A percentile compares a stretch with the other conserved stretches of the same genome.
Evolutionary conservation across 2,113 vertebrate species (phyloP).

Genomic region (Neofelis nebulosa): DNA sequence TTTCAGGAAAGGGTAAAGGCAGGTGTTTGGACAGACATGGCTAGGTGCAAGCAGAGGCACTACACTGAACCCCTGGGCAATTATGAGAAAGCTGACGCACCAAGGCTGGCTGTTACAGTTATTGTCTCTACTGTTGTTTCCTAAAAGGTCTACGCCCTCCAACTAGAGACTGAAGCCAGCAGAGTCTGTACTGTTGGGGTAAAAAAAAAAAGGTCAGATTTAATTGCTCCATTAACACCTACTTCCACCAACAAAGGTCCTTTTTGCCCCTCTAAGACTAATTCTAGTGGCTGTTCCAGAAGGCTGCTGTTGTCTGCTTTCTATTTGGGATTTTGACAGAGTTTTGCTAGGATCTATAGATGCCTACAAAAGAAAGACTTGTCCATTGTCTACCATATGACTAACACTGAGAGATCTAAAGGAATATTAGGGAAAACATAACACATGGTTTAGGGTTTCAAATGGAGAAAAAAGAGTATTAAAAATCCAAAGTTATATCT

Average conservation of each 20-base stretch:
- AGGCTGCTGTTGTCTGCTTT: not conserved
- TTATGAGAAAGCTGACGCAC: not conserved
- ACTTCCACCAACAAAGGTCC: not conserved
- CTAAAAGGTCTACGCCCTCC: not conserved
- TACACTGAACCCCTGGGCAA: not conserved
- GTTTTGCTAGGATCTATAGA: not conserved
- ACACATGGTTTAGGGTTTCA: not conserved
- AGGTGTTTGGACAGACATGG: not conserved
- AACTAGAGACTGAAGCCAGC: not conserved
- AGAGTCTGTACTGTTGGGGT: not conserved
- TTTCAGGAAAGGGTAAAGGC: not conserved
- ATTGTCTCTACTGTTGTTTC: not conserved
- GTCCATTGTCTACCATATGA: not conserved
- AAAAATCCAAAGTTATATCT: not conserved
- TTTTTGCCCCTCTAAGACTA: not conserved
- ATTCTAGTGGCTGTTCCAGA: not conserved
- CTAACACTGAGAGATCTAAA: not conserved
- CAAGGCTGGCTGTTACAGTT: fast-evolving
- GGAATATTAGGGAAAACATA: not conserved
- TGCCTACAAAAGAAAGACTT: not conserved
- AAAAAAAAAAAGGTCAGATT: not conserved
- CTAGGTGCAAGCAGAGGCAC: not conserved
- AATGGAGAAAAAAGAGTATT: not conserved
- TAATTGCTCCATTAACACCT: not conserved
- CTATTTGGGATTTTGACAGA: not conserved